These are phyloP conservation scores for Agrochola litura DNA, from an alignment of 2,888 invertebrate species.

Conservation along the genomic window DNA sequence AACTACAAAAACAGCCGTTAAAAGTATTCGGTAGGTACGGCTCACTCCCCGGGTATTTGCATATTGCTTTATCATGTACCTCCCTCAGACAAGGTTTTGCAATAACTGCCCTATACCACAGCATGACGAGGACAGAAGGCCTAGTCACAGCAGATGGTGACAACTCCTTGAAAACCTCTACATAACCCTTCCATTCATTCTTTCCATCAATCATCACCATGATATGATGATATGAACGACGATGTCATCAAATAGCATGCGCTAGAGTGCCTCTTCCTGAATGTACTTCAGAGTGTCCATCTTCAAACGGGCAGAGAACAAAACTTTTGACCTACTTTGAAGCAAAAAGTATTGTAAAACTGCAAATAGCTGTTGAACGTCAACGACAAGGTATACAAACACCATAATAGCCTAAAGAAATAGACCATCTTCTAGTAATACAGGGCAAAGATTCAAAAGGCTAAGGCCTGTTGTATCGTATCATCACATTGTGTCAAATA, in stretches of 20 bases:
- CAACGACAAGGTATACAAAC: not conserved
- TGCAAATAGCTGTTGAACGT: not conserved
- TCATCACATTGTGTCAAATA: not conserved
- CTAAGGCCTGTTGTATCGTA: too few relatives aligned
- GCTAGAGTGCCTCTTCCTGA: not conserved
- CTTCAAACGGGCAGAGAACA: not conserved
- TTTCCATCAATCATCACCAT: not conserved
- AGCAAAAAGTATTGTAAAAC: not conserved
- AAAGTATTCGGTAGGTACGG: conserved; percentile 44
- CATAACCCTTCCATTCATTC: not conserved
- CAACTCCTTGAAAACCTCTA: not conserved
- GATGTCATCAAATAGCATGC: not conserved
- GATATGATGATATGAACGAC: not conserved
- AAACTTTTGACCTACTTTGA: not conserved
- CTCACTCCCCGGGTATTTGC: conserved; percentile 72
- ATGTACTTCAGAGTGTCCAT: not conserved
- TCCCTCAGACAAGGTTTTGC: conserved; percentile 75
- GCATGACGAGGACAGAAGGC: conserved; percentile 25
- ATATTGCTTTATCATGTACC: conserved; percentile 80
- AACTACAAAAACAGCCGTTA: conserved; percentile 19
- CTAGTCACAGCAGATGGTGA: not conserved
- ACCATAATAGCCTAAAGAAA: not conserved
- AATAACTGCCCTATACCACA: conserved; percentile 67
- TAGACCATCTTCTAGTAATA: not conserved
- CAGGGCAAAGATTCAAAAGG: not conserved